phyloP scores from a whole-genome alignment of 2,888 invertebrate species.

The Callimorpha dominula region DNA sequence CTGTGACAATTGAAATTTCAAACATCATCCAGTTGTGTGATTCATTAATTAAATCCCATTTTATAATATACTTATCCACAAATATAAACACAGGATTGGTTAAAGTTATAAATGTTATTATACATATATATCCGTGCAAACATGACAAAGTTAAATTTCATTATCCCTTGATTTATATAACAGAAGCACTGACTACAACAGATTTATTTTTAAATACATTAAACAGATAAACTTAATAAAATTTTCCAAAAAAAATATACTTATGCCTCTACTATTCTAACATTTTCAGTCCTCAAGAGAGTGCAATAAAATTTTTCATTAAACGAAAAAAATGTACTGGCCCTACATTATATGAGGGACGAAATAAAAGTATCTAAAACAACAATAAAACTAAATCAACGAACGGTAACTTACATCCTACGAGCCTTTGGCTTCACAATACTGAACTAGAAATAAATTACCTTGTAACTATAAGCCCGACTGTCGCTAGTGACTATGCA shows the following conservation, averaged over 20 bases:
- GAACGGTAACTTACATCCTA: conserved; percentile 32
- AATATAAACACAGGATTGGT: not conserved
- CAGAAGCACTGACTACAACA: not conserved
- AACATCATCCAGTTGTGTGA: not conserved
- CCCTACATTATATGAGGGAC: conserved; percentile 18
- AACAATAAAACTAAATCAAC: conserved; percentile 24
- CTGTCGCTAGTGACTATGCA: not conserved
- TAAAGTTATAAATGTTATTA: not conserved
- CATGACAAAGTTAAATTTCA: not conserved
- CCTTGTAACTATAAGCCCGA: not conserved
- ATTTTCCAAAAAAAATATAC: conserved; percentile 3
- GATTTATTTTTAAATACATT: no score
- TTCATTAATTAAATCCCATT: not conserved
- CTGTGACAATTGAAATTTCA: no score
- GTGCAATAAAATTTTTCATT: not conserved
- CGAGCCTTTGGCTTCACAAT: conserved; percentile 35
- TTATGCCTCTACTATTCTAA: not conserved
- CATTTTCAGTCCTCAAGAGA: conserved; percentile 10
- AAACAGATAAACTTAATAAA: not conserved
- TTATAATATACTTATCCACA: not conserved
- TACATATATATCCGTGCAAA: not conserved
- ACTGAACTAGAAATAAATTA: conserved; percentile 32
- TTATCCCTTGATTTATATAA: not conserved
- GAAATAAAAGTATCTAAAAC: conserved; percentile 22
- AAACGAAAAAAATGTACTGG: not conserved